Evolutionary conservation across 1,140 invertebrate species (phyloP).

Genomic region (Apocrypta bakeri): DNA sequence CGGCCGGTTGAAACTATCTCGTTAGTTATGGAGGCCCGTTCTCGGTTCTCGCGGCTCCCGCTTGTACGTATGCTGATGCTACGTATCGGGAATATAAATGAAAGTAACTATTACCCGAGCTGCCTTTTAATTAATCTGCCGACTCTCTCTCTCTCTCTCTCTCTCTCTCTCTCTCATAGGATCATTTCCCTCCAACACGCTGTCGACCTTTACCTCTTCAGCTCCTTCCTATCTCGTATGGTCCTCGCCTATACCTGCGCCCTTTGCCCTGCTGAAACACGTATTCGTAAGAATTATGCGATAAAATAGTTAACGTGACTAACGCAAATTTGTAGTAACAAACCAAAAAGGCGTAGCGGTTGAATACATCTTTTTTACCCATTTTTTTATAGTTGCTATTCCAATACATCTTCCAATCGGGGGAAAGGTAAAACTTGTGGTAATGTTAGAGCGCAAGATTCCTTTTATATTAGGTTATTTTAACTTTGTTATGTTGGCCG

Average conservation of each 20-base stretch:
- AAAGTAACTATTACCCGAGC: slow-evolving; percentile 26
- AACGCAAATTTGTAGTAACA: slow-evolving; percentile 15
- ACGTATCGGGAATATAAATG: slow-evolving; percentile 49
- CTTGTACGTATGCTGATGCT: slow-evolving; percentile 34
- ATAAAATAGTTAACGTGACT: background rate
- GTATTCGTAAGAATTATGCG: slow-evolving; percentile 34
- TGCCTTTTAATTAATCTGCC: slow-evolving; percentile 45
- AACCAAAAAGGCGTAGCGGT: background rate
- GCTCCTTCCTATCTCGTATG: background rate
- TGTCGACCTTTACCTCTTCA: slow-evolving; percentile 9
- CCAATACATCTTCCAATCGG: background rate
- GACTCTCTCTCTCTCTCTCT: background rate
- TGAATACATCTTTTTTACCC: background rate
- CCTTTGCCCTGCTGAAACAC: background rate
- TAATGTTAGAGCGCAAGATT: no score
- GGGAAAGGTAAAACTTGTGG: background rate
- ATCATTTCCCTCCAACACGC: background rate
- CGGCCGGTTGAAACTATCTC: slow-evolving; percentile 39
- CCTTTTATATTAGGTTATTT: no score
- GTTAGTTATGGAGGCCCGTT: slow-evolving; percentile 39
- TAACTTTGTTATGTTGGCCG: background rate
- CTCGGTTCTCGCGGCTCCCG: slow-evolving; percentile 24
- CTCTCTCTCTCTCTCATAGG: background rate
- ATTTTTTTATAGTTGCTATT: background rate
- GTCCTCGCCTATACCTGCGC: background rate